Evolutionary conservation across 2,113 vertebrate species (phyloP), one percentile per base, ranked within the genome.

Genomic region (Myotis lucifugus): DNA sequence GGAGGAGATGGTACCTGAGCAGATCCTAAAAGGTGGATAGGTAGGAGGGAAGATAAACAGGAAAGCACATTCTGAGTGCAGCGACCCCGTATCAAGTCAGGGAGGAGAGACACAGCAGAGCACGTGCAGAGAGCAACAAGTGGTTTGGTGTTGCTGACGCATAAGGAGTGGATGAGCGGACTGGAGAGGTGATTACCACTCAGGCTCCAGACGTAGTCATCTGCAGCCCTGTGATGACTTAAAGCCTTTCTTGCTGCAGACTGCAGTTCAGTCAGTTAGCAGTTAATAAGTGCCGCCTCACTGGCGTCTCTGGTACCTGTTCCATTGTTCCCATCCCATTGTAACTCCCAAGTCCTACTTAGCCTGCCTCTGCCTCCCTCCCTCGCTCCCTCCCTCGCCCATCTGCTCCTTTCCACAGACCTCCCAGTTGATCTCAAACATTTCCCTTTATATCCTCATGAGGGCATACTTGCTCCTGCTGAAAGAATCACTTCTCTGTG

Each of bases 101-200:
- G 67, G 56, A 54, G 37, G 54, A 50, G 42, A 73, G 66, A 27
- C 54, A 27, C 12, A 27, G 50, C 4, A 23, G 66, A 54, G 32
- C 50, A 1, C 0, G 0, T 29, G 64, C 23, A 34, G 67, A 56
- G 12, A 69, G 23, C 0, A 4, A 1, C 9, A 3, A 0, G 0
- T 19, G 34, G 13, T 23, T 27, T 14, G 79, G 50, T 6, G 12
- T 18, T 81, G 32, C 18, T 13, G 52, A 76, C 40, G 25, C 82
- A 0, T 18, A 8, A 88, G 86, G 23, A 54, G n/a, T 6, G 5
- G 40, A 1, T 14, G 23, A 34, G 70, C 56, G n/a, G 48, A 34
- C 32, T 13, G 11, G 13, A 52, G 61, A 50, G n/a, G 54, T 4
- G 34, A 29, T 25, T 6, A 17, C 29, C 21, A 4, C 19, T 14